A percentile compares a stretch with the other conserved stretches of the same genome.
These are phyloP conservation scores for Drosophila basisetae DNA, from an alignment of 2,888 invertebrate species.

Conservation along the genomic window DNA sequence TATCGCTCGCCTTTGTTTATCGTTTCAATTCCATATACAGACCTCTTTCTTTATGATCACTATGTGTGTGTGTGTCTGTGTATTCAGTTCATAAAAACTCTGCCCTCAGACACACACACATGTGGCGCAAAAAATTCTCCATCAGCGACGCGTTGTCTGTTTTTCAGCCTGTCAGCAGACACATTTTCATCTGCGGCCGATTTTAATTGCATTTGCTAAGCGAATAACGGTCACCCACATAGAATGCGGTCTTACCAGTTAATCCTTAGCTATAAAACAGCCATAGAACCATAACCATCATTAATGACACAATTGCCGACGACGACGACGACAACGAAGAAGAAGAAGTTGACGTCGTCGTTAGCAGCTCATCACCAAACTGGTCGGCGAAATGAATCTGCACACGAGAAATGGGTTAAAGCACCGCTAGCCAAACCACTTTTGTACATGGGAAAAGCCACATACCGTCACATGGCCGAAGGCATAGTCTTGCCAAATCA, in stretches of 20 bases:
- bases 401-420: conserved; percentile 48
- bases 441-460: background rate
- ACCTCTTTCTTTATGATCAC: conserved; percentile 49
- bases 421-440: conserved; percentile 37
- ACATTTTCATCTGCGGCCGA: conserved; percentile 22
- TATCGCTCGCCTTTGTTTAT: conserved; percentile 69
- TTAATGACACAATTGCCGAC: conserved; percentile 42
- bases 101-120: conserved; percentile 21
- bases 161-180: conserved; percentile 33
- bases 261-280: conserved; percentile 36
- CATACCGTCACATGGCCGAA: background rate
- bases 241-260: conserved; percentile 53
- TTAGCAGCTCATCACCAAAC: conserved; percentile 42
- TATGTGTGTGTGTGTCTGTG: conserved; percentile 11
- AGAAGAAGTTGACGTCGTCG: conserved; percentile 33
- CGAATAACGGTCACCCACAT: conserved; percentile 53
- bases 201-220: conserved; percentile 49
- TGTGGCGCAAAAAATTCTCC: conserved; percentile 26
- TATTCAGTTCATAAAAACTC: conserved; percentile 22
- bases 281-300: conserved; percentile 22
- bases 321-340: background rate
- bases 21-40: conserved; percentile 53
- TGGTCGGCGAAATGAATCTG: conserved; percentile 28
- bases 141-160: conserved; percentile 22
- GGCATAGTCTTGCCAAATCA: conserved; percentile 6